Conservation (phyloP, 1,140 invertebrate genomes). For the Carcinoscorpius rotundicauda region DNA sequence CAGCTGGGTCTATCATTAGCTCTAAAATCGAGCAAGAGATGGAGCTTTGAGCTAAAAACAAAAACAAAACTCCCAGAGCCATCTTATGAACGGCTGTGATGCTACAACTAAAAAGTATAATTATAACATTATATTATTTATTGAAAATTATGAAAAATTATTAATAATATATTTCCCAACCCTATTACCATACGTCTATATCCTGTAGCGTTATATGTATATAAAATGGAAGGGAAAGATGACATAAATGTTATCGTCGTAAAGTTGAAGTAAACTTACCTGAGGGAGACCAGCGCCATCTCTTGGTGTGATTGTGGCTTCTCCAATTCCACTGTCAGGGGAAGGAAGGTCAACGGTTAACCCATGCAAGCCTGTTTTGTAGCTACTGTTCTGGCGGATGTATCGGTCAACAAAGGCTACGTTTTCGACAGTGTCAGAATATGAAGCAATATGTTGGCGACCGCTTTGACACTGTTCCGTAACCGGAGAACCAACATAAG, state of each 20-base stretch:
- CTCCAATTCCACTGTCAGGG: slow-evolving; percentile 80
- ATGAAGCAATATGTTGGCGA: slow-evolving; percentile 15
- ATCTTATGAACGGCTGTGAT: no score
- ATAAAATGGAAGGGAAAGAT: slow-evolving; percentile 4
- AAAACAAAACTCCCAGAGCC: no score
- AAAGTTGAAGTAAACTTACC: slow-evolving; percentile 43
- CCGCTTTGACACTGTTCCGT: slow-evolving; percentile 22
- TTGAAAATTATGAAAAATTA: no score
- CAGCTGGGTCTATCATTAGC: no score
- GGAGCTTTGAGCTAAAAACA: no score
- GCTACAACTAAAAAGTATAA: no score
- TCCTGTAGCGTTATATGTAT: no score
- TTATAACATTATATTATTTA: no score
- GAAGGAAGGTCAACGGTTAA: slow-evolving; percentile 81
- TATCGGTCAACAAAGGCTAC: slow-evolving; percentile 44
- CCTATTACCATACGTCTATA: no score
- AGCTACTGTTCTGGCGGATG: slow-evolving; percentile 28
- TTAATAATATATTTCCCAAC: no score
- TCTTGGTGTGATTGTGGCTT: slow-evolving; percentile 75
- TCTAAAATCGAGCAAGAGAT: no score
- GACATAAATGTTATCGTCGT: not conserved
- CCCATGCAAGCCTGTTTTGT: slow-evolving; percentile 21
- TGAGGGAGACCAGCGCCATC: slow-evolving; percentile 69
- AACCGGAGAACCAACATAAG: not conserved
- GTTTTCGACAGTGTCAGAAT: slow-evolving; percentile 30